Evolutionary conservation across 1,140 invertebrate genomes (phyloP), one percentile per base, ranked within the genome.

Genomic region (Dinoponera quadriceps): DNA sequence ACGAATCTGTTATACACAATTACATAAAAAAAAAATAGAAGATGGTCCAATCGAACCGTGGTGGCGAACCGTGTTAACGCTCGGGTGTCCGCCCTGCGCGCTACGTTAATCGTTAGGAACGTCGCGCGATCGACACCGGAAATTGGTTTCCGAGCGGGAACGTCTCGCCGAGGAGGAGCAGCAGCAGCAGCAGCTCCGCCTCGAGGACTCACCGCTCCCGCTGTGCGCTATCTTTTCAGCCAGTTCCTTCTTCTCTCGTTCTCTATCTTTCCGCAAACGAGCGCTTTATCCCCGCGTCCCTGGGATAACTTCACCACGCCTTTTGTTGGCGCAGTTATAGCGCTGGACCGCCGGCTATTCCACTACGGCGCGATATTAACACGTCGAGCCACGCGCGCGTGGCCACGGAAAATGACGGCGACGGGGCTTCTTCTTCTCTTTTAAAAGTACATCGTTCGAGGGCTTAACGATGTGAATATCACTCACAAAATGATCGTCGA

Each of bases 91-190:
- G 4, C 38, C 3, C 38, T 44, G 13, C 38, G 48, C 57, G 33
- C 4, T 59, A 51, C 73, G 73, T 77, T 77, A 55, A 77, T 77
- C 48, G 63, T 11, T 0, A 9, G 14, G 44, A 65, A 20, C n/a
- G 62, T 65, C 3, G 25, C 38, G 38, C 38, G 38, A 44, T 44
- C 38, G 59, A 22, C 20, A 13, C 60, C 74, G 74, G 60, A 77
- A 77, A 77, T 77, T 77, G 33, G 27, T 38, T 77, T 2, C 5
- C 27, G 27, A 33, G 27, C 27, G 60, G 20, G 25, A 11, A 9
- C 9, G 38, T 13, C 49, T 63, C n/a, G 27, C 73, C n/a, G 16
- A 7, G 25, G 7, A 7, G 33, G 33, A 33, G 33, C n/a, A n/a
- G n/a, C n/a, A n/a, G n/a, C n/a, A n/a, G n/a, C n/a, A n/a, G n/a